Conservation (phyloP, 35 echinoderm and acorn worm genomes). For the Heliocidaris erythrogramma region DNA sequence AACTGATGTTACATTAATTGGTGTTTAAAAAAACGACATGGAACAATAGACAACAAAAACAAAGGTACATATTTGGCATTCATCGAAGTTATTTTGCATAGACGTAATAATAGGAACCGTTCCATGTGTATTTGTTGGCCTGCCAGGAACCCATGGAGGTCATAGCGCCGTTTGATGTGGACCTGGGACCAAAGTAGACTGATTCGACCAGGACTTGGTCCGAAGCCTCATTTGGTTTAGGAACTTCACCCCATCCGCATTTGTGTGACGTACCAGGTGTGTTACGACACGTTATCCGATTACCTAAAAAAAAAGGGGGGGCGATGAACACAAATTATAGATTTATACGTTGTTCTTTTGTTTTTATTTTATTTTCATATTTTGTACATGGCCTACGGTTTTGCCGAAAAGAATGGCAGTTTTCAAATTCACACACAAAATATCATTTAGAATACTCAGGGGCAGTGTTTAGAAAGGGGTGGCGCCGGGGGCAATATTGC, state of each 20-base stretch:
- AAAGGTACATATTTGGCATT: no score
- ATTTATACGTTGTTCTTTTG: background rate
- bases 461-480: no score
- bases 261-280: conserved; percentile 30
- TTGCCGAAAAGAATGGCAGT: no score
- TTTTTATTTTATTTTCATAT: background rate
- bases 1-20: no score
- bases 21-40: no score
- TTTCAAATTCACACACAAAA: no score
- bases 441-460: no score
- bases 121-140: conserved; percentile 6
- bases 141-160: background rate
- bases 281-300: conserved; percentile 47
- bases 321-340: background rate
- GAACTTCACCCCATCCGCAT: conserved; percentile 26
- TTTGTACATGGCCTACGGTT: no score
- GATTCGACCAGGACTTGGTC: conserved; percentile 50
- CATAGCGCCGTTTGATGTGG: background rate
- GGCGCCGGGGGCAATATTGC: no score
- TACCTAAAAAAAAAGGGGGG: background rate
- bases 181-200: conserved; percentile 54
- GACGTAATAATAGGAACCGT: conserved; percentile 24
- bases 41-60: no score
- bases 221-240: background rate
- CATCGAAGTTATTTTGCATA: background rate